phyloP scores from a whole-genome alignment of 2,888 invertebrate species.

The Volucella bombylans region DNA sequence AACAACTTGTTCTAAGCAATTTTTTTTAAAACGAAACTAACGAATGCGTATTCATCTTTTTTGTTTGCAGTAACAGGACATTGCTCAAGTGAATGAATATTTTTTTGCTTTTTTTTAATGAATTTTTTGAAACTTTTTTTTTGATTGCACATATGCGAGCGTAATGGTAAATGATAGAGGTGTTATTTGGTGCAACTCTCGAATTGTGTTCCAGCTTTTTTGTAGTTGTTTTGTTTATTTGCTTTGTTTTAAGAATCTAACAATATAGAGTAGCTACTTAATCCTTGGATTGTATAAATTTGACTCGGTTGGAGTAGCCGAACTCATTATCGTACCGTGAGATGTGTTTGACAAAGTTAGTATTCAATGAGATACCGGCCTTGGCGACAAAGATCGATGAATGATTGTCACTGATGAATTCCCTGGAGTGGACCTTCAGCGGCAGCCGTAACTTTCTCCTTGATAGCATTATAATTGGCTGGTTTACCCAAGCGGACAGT shows the following conservation, averaged over 20 bases:
- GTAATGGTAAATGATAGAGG: conserved; percentile 36
- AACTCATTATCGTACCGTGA: conserved; percentile 99
- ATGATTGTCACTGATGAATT: conserved; percentile 92
- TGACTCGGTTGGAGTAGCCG: conserved; percentile 98
- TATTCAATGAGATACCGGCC: conserved; percentile 96
- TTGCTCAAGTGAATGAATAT: too few relatives aligned
- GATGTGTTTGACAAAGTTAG: conserved; percentile 98
- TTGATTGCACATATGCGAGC: conserved; percentile 56
- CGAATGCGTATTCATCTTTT: conserved; percentile 48
- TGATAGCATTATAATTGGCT: conserved; percentile 94
- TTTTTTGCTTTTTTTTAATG: too few relatives aligned
- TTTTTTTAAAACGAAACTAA: conserved; percentile 47
- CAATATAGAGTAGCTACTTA: conserved; percentile 77
- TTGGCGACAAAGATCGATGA: conserved; percentile 98
- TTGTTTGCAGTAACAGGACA: conserved; percentile 44
- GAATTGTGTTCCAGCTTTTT: conserved; percentile 35
- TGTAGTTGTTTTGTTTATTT: not conserved
- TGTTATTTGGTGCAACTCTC: conserved; percentile 50
- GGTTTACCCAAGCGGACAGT: conserved; percentile 94
- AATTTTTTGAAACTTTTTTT: conserved; percentile 1
- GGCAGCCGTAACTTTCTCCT: conserved; percentile 93
- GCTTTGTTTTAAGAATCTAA: not conserved
- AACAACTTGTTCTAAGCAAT: conserved; percentile 53
- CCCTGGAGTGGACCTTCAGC: conserved; percentile 94
- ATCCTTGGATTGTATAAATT: conserved; percentile 91